Evolutionary conservation across 2,888 invertebrate species (phyloP), one percentile per base, ranked within the genome.

Genomic region (Scaptomyza flava): DNA sequence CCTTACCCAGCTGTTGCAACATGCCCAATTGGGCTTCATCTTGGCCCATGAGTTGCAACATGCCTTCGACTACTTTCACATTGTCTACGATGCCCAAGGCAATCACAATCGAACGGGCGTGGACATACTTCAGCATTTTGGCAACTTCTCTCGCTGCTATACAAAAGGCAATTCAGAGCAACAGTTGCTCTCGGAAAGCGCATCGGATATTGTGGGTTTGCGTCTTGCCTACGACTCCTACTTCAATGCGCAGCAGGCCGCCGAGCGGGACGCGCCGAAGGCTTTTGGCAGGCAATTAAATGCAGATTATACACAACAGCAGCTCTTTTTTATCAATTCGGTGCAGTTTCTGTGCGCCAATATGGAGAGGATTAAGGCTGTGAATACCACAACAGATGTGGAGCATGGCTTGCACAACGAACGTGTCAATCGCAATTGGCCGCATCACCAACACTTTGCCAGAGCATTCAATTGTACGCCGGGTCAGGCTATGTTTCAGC

Each of bases 331-430:
- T 57, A 73, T 89, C 30, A 89, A 85, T 51, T 86, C 90, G 6
- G 89, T 89, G 68, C 89, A 89, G 43, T 89, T 90, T 60, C 60
- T 89, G 46, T 89, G 89, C 42, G 89, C 80, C 5, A 83, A 89
- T 46, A 75, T 89, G 65, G 53, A 30, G 1, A 66, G 78, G 53
- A 89, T 89, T 48, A 63, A 68, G 7, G 52, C 27, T 8, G 42
- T 79, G 23, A 57, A 68, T 31, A 23, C 66, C 31, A 52, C 72
- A 9, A 12, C 63, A 43, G 73, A 87, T 56, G 69, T 77, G 30
- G 86, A 82, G 12, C 90, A 89, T 57, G 89, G 89, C 27, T 70
- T 85, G 75, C 87, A 89, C 60, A 81, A 87, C 69, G 80, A 72
- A 43, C 81, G 89, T 12, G 89, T 89, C 11, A 84, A 76, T 34